Conservation (phyloP, 23 tunicate species). For the Oikopleura dioica region DNA sequence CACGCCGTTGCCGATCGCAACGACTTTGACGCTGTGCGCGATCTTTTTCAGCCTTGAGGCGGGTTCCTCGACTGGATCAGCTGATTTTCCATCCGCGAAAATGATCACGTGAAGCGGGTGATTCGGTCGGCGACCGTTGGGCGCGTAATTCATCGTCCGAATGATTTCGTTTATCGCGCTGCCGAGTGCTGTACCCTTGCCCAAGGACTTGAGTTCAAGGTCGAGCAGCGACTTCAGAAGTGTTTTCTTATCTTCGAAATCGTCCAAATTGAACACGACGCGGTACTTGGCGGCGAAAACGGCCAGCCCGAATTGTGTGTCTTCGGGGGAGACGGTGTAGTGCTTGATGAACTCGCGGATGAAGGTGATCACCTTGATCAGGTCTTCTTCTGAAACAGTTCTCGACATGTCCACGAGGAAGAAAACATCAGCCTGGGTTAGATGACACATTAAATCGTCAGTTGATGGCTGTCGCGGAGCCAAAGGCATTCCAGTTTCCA, state of each 20-base stretch:
- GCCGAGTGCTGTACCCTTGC: not conserved
- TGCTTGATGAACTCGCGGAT: not conserved
- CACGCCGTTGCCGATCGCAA: not conserved
- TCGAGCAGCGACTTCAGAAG: not conserved
- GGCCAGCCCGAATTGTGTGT: conserved; percentile 3
- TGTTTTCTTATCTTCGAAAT: not conserved
- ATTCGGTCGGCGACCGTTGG: not conserved
- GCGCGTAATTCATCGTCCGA: not conserved
- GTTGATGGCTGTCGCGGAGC: not conserved
- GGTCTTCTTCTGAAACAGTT: not conserved
- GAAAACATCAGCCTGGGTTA: not conserved
- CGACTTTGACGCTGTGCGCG: not conserved
- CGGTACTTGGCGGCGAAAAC: not conserved
- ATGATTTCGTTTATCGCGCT: not conserved
- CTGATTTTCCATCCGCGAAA: conserved; percentile 11
- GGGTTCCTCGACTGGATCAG: conserved; percentile 8
- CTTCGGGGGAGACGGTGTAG: not conserved
- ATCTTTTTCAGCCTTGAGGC: not conserved
- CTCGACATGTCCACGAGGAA: conserved; percentile 9
- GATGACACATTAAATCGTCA: not conserved
- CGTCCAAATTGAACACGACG: not conserved
- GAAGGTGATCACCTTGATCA: not conserved
- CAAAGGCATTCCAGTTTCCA: too few relatives aligned
- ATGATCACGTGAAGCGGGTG: conserved; percentile 5
- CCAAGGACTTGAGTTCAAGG: not conserved